Base-by-base conservation (phyloP, 2,113 vertebrate species). In the Trogon surrucura region DNA sequence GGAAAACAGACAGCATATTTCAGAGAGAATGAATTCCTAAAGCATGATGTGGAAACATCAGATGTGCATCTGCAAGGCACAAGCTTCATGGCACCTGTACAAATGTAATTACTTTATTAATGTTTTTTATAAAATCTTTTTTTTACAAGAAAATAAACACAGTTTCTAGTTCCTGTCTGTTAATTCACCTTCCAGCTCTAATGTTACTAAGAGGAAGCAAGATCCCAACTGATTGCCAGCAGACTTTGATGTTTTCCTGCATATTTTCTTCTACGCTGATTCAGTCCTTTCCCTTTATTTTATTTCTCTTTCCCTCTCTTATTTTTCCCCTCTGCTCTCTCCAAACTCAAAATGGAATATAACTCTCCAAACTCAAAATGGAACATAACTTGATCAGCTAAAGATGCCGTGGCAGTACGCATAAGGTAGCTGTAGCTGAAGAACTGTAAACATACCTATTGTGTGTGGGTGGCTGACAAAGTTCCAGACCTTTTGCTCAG, bases 51-150 rank as follows among this genome's bases (percentile, higher is more conserved):
- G 16, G 17, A 20, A 48, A 20, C 19, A 80, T 41, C 16, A 85
- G 14, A 7, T 61, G 21, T 62, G 4, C 23, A 56, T 47, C 26
- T 21, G 38, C 27, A 34, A 44, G 5, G 11, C 4, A 0, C 14
- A 66, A 70, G 11, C 3, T 78, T 88, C 72, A 66, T 82, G 41
- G 41, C 50, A 89, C 3, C 3, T 0, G 0, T 47, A 12, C 1
- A 2, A 78, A 51, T 29, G 9, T 16, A 79, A 50, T 85, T 74
- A 25, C 26, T 81, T 54, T 70, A 29, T 34, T 71, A 8, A 21
- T 57, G 12, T 10, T 93, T 41, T 67, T 61, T 19, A 34, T 41
- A 66, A 36, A 73, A 41, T 16, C 4, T 78, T 90, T 41, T 41
- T 78, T 83, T 78, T 50, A 47, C 50, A 73, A 45, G 21, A 89